These are phyloP conservation scores for Phylloscopus whistleri DNA, from an alignment of 2,113 vertebrate genomes.

Conservation along the genomic window DNA sequence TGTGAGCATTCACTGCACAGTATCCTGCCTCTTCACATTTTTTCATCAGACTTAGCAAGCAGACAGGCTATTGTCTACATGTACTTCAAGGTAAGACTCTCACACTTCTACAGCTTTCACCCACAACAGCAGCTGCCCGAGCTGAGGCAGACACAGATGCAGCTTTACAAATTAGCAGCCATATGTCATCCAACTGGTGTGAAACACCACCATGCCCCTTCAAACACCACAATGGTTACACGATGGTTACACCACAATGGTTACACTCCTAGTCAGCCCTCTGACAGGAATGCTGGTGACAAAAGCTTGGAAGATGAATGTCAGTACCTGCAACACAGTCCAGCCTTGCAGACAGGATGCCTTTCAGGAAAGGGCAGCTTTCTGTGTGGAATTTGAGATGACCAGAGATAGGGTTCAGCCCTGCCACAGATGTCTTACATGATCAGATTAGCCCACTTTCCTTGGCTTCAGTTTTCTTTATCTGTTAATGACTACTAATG, in stretches of 20 bases:
- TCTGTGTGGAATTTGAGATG: not conserved
- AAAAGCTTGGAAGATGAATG: not conserved
- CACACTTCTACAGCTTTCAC: not conserved
- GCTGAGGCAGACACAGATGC: not conserved
- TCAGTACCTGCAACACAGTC: not conserved
- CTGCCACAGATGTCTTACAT: not conserved
- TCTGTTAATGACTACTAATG: not conserved
- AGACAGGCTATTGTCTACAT: not conserved
- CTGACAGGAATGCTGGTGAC: not conserved
- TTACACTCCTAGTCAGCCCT: not conserved
- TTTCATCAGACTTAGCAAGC: not conserved
- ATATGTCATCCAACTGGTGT: accelerated
- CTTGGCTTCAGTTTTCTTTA: not conserved
- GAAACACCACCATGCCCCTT: not conserved
- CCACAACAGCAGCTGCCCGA: not conserved
- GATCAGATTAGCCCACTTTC: not conserved
- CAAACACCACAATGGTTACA: not conserved
- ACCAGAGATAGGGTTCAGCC: not conserved
- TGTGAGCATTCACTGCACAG: not conserved
- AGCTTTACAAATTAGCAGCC: not conserved
- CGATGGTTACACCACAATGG: not conserved
- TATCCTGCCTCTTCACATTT: not conserved
- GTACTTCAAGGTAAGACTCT: not conserved
- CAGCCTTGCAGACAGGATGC: not conserved
- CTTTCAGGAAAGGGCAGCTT: not conserved